Evolutionary conservation across 2,797 vertebrate species (phyloP), one percentile per base, ranked within the genome.

Genomic region (Eptatretus atami): DNA sequence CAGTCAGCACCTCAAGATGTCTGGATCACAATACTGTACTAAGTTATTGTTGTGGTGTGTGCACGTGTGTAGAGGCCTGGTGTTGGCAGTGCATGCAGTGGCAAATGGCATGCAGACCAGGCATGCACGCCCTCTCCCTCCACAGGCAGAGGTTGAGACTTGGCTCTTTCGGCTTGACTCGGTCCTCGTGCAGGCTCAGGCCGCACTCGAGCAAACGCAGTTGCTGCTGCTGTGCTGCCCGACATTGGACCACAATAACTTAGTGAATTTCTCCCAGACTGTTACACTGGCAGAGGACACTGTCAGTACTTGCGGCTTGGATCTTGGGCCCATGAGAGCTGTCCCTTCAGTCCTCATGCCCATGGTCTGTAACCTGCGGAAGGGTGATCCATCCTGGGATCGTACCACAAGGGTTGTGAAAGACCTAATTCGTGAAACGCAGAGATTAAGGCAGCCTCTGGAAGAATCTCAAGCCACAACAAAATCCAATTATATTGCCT

Each of bases 181-280:
- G 0, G 74, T 87, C 68, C 73, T 77, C 4, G 76, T 78, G 70
- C 86, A 86, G 70, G 81, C 78, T n/a, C 31, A 73, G 66, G 69
- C 77, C 24, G 69, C 79, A 63, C 74, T 95, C 0, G 77, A 87
- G 71, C 84, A 95, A 71, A 69, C 92, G 11, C 72, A 71, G 53
- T 87, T 81, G 82, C 72, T 94, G 69, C 68, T 90, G 6, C 81
- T 82, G 53, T 84, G 84, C 72, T 95, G 88, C 68, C 87, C 92
- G 0, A 74, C 75, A 68, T 44, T 44, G 31, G 6, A 44, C 6
- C 2, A 44, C 31, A 44, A 44, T 44, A 44, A 3, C 31, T 44
- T 8, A 44, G 31, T 8, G 31, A 44, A 8, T 44, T 44, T 8
- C 4, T 44, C 31, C 31, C 31, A 44, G 31, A 8, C 31, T 44